Evolutionary conservation across 1,140 invertebrate genomes (phyloP).

Genomic region (Mycetomoellerius zeteki): DNA sequence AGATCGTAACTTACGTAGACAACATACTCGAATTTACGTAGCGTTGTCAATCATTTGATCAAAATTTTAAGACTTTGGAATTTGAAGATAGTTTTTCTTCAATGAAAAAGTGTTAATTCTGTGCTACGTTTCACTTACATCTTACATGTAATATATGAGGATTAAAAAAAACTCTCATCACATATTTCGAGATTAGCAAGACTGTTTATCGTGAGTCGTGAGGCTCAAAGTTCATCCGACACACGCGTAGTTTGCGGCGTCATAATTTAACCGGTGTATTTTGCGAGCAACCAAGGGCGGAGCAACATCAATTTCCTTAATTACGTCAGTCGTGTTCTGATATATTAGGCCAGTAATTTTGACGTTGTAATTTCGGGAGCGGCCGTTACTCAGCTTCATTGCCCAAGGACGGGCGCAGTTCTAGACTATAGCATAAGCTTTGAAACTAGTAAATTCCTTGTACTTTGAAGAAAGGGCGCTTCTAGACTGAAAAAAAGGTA

Average conservation of each 20-base stretch:
- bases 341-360: slow-evolving; percentile 58
- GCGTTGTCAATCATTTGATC: neutral
- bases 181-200: neutral
- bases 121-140: neutral
- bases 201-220: neutral
- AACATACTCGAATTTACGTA: neutral
- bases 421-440: slow-evolving; percentile 9
- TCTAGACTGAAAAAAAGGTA: neutral
- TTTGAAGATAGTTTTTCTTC: neutral
- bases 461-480: neutral
- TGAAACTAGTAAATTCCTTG: slow-evolving; percentile 31
- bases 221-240: slow-evolving; percentile 44
- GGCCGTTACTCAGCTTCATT: slow-evolving; percentile 52
- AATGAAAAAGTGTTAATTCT: neutral
- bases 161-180: neutral
- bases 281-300: slow-evolving; percentile 16
- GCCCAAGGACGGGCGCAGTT: slow-evolving; percentile 18
- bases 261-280: slow-evolving; percentile 57
- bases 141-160: neutral
- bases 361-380: slow-evolving; percentile 57
- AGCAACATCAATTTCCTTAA: slow-evolving; percentile 62
- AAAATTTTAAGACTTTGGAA: neutral
- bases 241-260: slow-evolving; percentile 27
- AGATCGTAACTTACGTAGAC: neutral
- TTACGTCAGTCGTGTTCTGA: slow-evolving; percentile 60